Evolutionary conservation across 2,113 vertebrate genomes (phyloP), one percentile per base, ranked within the genome.

Genomic region (Megatriorchis doriae): DNA sequence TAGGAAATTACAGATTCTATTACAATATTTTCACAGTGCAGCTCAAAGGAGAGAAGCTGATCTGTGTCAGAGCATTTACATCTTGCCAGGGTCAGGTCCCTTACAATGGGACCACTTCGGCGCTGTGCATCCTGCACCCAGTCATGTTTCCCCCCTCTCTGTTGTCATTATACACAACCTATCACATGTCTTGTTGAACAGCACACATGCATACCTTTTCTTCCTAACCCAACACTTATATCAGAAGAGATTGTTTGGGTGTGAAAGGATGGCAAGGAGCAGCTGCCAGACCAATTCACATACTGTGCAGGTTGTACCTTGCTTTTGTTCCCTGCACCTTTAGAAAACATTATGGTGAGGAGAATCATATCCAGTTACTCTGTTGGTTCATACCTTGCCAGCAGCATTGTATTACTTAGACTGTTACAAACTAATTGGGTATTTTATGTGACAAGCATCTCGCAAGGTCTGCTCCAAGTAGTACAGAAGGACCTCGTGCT

Each of bases 141-240:
- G 25, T 52, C 21, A 29, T 3, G 2, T 68, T 72, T 40, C 16
- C 10, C 9, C 7, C 4, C 5, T 20, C 23, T 32, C 9, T 3
- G 0, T 55, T 62, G 20, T 62, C n/a, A 61, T 31, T 22, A 1
- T 42, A 34, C 12, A 8, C 26, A 32, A 13, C 10, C 6, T 61
- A 8, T 50, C 9, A 10, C 0, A 0, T 1, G 4, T 72, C 36
- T 47, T 61, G 16, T 79, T 74, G 73, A 61, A 65, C 2, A 2
- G 25, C 22, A 25, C 15, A 22, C 1, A 0, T 59, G 7, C 20
- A 8, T 61, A 11, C 16, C 11, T 82, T 65, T 80, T 83, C 48
- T 68, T 95, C 31, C 8, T 65, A 45, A 27, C 36, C 9, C 45
- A 72, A 11, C 52, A 26, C 8, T 52, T 6, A 1, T 1, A 38